Evolutionary conservation across 2,113 vertebrate species (phyloP).

Genomic region (Thermophis baileyi): DNA sequence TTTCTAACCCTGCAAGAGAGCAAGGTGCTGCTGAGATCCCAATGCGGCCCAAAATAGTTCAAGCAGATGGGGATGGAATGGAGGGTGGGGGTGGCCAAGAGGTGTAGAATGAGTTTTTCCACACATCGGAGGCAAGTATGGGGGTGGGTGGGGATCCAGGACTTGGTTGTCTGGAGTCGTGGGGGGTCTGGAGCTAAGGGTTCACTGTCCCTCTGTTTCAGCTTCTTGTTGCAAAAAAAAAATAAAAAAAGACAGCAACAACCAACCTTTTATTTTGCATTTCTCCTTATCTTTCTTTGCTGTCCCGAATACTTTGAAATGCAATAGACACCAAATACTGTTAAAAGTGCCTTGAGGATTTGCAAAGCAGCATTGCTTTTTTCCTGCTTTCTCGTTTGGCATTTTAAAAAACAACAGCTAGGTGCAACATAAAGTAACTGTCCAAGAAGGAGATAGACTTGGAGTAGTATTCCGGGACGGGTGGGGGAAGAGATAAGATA

Average conservation of each 20-base stretch:
- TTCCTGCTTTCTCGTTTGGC: neutral
- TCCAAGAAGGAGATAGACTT: neutral
- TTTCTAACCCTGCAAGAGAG: neutral
- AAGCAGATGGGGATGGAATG: neutral
- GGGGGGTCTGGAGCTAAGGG: neutral
- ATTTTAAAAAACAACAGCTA: neutral
- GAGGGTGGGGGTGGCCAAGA: neutral
- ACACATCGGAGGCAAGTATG: neutral
- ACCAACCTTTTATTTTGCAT: neutral
- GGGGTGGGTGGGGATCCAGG: neutral
- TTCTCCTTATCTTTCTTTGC: neutral
- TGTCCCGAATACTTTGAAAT: neutral
- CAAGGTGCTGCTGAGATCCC: neutral
- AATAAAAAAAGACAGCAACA: too few species aligned
- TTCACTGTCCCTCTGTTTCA: neutral
- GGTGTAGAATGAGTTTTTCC: neutral
- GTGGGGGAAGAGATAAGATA: too few species aligned
- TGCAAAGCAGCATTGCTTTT: neutral
- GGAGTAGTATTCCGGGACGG: neutral
- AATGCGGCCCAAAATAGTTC: too few species aligned
- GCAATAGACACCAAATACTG: neutral
- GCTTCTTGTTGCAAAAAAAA: neutral
- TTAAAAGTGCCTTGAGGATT: neutral
- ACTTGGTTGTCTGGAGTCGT: neutral
- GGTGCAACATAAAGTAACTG: neutral